These are phyloP conservation scores for Unio pictorum DNA, from an alignment of 2,888 invertebrate species.

Conservation along the genomic window DNA sequence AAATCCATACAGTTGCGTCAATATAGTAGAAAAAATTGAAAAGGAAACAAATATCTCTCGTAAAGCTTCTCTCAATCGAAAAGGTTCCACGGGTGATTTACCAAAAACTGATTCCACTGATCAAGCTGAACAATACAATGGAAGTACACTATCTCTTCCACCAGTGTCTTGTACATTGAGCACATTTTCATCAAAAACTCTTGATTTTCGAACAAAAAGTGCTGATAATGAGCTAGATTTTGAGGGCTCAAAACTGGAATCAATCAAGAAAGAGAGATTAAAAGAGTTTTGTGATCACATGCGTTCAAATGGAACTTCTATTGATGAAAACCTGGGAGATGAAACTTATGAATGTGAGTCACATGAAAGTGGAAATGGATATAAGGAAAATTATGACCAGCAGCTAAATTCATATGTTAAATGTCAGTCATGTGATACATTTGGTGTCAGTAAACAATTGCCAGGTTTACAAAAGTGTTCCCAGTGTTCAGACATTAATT, in stretches of 20 bases:
- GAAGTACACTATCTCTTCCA: conserved; percentile 30
- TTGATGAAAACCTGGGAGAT: neutral
- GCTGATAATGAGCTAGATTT: conserved; percentile 25
- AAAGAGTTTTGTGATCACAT: conserved; percentile 7
- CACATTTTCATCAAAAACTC: conserved; percentile 13
- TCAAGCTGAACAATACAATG: conserved; percentile 11
- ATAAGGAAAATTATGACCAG: conserved; percentile 11
- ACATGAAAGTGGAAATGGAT: conserved; percentile 21
- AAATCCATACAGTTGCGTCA: conserved; percentile 43
- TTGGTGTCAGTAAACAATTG: no score
- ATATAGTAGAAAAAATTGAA: conserved; percentile 33
- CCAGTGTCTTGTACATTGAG: conserved; percentile 12
- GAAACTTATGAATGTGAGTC: conserved; percentile 27
- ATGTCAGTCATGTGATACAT: no score
- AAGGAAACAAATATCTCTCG: conserved; percentile 1
- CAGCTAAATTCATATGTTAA: no score
- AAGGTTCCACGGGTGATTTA: conserved; percentile 4
- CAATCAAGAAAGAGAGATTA: conserved; percentile 17
- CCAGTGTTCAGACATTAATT: no score
- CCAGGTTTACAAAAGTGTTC: no score
- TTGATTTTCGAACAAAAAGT: conserved; percentile 23
- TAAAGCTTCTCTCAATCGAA: conserved; percentile 19
- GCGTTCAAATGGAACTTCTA: no score
- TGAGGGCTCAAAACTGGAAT: conserved; percentile 15
- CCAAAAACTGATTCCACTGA: neutral